Conservation (phyloP, 2,113 vertebrate genomes). For the Upupa epops region DNA sequence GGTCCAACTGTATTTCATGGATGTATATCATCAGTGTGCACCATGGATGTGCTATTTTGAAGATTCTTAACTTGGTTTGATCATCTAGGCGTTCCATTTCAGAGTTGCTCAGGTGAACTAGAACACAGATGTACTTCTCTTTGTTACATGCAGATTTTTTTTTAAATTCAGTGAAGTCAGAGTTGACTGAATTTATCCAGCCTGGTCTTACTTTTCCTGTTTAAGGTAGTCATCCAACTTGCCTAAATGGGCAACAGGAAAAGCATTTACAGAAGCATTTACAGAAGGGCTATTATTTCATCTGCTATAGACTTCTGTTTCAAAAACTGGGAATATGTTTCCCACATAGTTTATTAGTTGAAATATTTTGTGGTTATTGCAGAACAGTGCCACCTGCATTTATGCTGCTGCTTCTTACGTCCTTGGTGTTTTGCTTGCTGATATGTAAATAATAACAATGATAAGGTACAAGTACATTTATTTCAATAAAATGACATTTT, state of each 20-base stretch:
- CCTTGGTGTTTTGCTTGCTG: not conserved
- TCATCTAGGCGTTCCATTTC: not conserved
- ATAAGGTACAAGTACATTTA: too few species aligned
- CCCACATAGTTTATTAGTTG: not conserved
- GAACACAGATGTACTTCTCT: not conserved
- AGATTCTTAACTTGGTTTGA: not conserved
- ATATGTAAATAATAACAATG: not conserved
- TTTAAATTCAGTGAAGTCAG: not conserved
- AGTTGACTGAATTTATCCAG: not conserved
- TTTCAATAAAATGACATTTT: not conserved
- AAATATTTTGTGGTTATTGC: not conserved
- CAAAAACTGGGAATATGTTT: not conserved
- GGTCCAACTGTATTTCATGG: not conserved
- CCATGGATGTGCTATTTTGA: accelerated
- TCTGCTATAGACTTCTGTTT: not conserved
- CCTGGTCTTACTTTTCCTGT: not conserved
- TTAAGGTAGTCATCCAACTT: not conserved
- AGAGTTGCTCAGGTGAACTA: not conserved
- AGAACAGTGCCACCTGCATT: not conserved
- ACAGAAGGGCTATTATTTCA: not conserved
- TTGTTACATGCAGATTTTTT: not conserved
- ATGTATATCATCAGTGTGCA: accelerated
- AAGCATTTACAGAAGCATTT: not conserved
- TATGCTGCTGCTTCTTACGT: not conserved
- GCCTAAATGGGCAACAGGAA: not conserved